A percentile compares a stretch with the other conserved stretches of the same genome.
phyloP scores from a whole-genome alignment of 2,797 vertebrate species.

The Gadopsis marmoratus region DNA sequence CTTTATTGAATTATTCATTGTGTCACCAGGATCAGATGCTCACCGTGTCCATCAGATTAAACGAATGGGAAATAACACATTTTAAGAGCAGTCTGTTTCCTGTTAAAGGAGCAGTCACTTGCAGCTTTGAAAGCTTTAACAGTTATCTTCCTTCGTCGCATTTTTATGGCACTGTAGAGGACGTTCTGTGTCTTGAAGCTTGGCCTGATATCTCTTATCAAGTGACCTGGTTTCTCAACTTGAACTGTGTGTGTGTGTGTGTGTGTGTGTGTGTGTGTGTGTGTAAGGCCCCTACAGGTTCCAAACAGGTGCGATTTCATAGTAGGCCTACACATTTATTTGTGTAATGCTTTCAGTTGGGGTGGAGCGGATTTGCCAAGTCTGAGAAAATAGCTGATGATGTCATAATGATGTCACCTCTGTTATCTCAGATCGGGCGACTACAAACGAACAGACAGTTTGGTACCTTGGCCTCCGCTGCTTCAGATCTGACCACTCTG shows the following conservation, averaged over 20 bases:
- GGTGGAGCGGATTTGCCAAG: background rate
- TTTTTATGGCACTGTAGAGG: slow-evolving; percentile 4
- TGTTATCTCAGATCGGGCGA: background rate
- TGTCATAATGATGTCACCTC: background rate
- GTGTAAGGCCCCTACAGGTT: background rate
- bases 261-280: too few species aligned
- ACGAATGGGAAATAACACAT: background rate
- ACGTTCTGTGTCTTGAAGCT: background rate
- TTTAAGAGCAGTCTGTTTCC: background rate
- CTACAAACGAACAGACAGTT: background rate
- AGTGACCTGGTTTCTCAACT: background rate
- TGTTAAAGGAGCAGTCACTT: background rate
- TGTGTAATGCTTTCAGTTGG: background rate
- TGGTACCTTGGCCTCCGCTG: background rate
- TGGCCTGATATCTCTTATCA: slow-evolving; percentile 31
- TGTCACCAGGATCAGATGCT: slow-evolving; percentile 36
- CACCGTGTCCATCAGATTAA: background rate
- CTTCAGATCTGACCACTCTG: background rate
- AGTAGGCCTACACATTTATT: background rate
- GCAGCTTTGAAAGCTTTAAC: background rate
- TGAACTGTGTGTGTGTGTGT: background rate
- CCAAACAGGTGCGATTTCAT: background rate
- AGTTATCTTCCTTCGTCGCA: background rate
- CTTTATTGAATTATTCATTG: slow-evolving; percentile 73
- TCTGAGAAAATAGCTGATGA: background rate